Conservation (phyloP, 2,113 vertebrate species). For the Microtus ochrogaster region DNA sequence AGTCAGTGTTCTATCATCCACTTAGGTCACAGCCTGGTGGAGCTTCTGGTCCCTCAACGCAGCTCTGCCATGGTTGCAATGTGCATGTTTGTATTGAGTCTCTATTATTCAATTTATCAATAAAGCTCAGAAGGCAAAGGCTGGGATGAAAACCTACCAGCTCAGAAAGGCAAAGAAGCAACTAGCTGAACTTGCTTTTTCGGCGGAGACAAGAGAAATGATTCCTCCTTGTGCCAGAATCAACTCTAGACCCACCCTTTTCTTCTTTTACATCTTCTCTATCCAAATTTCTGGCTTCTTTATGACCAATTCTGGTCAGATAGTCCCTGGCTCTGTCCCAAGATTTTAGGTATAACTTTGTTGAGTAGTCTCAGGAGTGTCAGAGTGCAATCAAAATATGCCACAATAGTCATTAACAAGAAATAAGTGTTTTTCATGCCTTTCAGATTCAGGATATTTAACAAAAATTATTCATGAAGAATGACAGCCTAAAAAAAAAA, state of each 20-base stretch:
- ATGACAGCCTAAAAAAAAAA: neutral
- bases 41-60: neutral
- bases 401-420: conserved; percentile 13
- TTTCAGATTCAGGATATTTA: conserved; percentile 53
- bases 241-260: neutral
- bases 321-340: neutral
- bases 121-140: neutral
- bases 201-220: neutral
- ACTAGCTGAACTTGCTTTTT: neutral
- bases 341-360: neutral
- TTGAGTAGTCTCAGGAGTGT: neutral
- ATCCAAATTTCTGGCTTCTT: neutral
- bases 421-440: conserved; percentile 63
- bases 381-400: neutral
- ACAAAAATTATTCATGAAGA: conserved; percentile 56
- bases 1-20: neutral
- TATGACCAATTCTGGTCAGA: neutral
- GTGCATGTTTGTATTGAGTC: neutral
- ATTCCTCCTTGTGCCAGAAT: neutral
- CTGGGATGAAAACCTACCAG: neutral
- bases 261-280: neutral
- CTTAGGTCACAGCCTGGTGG: neutral
- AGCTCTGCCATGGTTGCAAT: neutral
- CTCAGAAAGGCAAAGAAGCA: neutral
- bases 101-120: neutral